A percentile compares a stretch with the other conserved stretches of the same genome.
Evolutionary conservation across 1,140 invertebrate species (phyloP).

Genomic region (Ceratosolen fusciceps): DNA sequence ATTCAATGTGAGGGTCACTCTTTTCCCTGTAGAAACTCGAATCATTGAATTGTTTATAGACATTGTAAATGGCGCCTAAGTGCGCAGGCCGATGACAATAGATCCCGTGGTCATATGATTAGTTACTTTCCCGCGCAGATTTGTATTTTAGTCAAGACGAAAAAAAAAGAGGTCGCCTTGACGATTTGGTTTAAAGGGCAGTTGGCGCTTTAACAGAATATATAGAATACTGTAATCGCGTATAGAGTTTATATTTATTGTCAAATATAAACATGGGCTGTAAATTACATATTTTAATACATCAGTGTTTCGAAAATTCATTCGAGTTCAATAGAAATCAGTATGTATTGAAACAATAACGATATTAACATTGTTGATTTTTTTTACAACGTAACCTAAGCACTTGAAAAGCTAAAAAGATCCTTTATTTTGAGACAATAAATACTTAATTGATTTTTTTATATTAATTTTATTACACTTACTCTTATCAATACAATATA

Average conservation of each 20-base stretch:
- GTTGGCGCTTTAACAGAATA: too few relatives aligned
- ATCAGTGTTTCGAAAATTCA: not conserved
- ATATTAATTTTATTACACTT: slow-evolving; percentile 60
- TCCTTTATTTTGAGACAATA: not conserved
- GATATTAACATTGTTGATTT: not conserved
- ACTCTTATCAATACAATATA: slow-evolving; percentile 58
- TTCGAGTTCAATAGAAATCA: not conserved
- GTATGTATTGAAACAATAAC: not conserved
- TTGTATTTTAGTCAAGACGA: too few relatives aligned
- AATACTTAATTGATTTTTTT: slow-evolving; percentile 24
- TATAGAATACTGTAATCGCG: too few relatives aligned
- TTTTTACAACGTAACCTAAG: not conserved
- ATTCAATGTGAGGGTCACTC: too few relatives aligned
- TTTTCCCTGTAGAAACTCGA: too few relatives aligned
- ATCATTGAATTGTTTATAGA: too few relatives aligned
- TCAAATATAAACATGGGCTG: not conserved
- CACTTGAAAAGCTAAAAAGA: not conserved
- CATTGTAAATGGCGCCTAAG: too few relatives aligned
- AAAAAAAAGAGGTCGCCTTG: too few relatives aligned
- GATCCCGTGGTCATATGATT: too few relatives aligned
- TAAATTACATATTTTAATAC: not conserved
- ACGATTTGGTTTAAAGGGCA: too few relatives aligned
- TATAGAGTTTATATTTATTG: slow-evolving; percentile 5
- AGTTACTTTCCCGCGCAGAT: too few relatives aligned
- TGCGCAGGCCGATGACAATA: too few relatives aligned